These are phyloP conservation scores for Rhyzopertha dominica DNA, from an alignment of 1,140 invertebrate species.

Conservation along the genomic window DNA sequence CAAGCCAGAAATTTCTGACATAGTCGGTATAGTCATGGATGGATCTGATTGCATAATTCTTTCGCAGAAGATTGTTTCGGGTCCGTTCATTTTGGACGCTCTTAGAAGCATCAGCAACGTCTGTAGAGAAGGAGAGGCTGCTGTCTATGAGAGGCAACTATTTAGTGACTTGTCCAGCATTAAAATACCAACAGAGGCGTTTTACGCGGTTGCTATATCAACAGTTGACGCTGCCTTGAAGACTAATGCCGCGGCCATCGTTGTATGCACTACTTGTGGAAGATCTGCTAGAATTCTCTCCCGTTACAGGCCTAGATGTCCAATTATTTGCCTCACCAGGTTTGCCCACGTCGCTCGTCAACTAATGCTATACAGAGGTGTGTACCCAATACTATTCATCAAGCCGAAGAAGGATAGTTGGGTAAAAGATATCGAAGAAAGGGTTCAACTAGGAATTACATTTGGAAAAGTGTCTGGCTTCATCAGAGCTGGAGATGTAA, in stretches of 20 bases:
- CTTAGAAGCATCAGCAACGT: slow-evolving; percentile 12
- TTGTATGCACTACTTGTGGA: slow-evolving; percentile 81
- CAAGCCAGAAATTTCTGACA: slow-evolving; percentile 63
- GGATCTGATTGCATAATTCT: slow-evolving; percentile 69
- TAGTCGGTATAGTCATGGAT: slow-evolving; percentile 69
- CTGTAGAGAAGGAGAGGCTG: slow-evolving; percentile 70
- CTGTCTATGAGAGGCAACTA: slow-evolving; percentile 70
- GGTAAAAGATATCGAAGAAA: slow-evolving; percentile 59
- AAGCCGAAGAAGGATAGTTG: slow-evolving; percentile 18
- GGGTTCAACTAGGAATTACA: slow-evolving; percentile 62
- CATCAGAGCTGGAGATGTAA: slow-evolving; percentile 57
- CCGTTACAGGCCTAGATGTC: slow-evolving; percentile 76
- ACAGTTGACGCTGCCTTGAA: slow-evolving; percentile 78
- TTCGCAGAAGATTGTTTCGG: too few relatives aligned
- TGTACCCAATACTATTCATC: slow-evolving; percentile 42
- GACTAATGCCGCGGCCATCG: slow-evolving; percentile 73
- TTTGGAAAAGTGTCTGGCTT: slow-evolving; percentile 58
- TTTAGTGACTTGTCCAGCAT: slow-evolving; percentile 60
- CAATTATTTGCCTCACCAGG: slow-evolving; percentile 78
- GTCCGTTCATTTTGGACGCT: too few relatives aligned
- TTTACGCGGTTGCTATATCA: slow-evolving; percentile 72
- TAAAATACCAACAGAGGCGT: slow-evolving; percentile 31
- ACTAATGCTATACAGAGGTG: slow-evolving; percentile 69
- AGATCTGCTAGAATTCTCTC: slow-evolving; percentile 69
- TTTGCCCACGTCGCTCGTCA: slow-evolving; percentile 65